Percentiles rank a stretch among this genome's conserved stretches.
Conservation (phyloP, 53 echinoderm and acorn worm species). For the Echinarachnius parma region DNA sequence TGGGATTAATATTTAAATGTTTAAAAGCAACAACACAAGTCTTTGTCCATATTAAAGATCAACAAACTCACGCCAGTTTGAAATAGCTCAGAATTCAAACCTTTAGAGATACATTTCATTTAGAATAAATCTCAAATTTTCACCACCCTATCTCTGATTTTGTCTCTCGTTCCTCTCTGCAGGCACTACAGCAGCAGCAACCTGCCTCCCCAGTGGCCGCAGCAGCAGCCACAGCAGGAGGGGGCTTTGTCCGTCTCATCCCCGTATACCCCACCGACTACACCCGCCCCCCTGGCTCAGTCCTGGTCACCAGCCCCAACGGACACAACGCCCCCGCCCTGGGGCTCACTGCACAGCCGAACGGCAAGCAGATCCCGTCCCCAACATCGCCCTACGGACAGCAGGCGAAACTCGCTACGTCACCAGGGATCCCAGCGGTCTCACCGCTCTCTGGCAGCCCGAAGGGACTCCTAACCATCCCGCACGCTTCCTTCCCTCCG, state of each 20-base stretch:
- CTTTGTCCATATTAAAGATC: too few species aligned
- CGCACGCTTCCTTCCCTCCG: conserved; percentile 90
- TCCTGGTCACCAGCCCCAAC: conserved; percentile 72
- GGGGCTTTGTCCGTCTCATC: conserved; percentile 80
- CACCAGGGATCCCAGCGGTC: conserved; percentile 50
- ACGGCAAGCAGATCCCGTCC: conserved; percentile 58
- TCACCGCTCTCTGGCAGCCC: conserved; percentile 56
- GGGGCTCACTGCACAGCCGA: neutral
- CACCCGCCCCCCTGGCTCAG: conserved; percentile 67
- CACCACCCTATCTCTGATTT: neutral
- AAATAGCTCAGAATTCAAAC: too few species aligned
- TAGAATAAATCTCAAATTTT: neutral
- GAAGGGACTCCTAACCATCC: conserved; percentile 84
- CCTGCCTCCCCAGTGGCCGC: conserved; percentile 37
- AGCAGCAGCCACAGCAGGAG: conserved; percentile 56
- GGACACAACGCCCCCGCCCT: conserved; percentile 23
- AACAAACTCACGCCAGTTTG: too few species aligned
- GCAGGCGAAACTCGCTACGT: conserved; percentile 42
- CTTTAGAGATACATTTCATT: too few species aligned
- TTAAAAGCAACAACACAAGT: too few species aligned
- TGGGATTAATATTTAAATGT: too few species aligned
- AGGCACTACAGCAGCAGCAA: conserved; percentile 35
- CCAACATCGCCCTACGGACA: conserved; percentile 60
- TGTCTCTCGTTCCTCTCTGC: neutral
- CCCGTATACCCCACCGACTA: conserved; percentile 95